phyloP scores from a whole-genome alignment of 2,113 vertebrate genomes.

The Lampris incognitus region DNA sequence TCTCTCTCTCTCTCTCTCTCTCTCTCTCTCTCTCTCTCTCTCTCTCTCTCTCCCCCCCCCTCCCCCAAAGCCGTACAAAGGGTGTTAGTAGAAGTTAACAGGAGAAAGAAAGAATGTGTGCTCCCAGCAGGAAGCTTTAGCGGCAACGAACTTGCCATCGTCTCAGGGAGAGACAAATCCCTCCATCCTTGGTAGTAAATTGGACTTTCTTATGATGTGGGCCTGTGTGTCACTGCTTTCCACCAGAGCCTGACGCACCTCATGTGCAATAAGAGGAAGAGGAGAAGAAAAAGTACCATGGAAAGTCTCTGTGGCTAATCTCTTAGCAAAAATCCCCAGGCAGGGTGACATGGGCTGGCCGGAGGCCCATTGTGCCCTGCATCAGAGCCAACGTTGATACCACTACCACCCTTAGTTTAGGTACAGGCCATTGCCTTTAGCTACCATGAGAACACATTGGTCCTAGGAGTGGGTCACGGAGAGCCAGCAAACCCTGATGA shows the following conservation, averaged over 20 bases:
- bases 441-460: slow-evolving; percentile 49
- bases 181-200: slow-evolving; percentile 43
- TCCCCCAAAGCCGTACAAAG: not conserved
- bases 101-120: slow-evolving; percentile 18
- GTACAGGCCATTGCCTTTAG: slow-evolving; percentile 15
- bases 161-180: slow-evolving; percentile 43
- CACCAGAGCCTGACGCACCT: slow-evolving; percentile 68
- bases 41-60: too few species aligned
- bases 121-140: slow-evolving; percentile 26
- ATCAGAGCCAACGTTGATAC: slow-evolving; percentile 45
- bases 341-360: slow-evolving; percentile 41
- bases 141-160: slow-evolving; percentile 31
- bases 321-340: slow-evolving; percentile 51
- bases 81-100: slow-evolving; percentile 27
- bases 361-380: slow-evolving; percentile 50
- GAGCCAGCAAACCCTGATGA: slow-evolving; percentile 52
- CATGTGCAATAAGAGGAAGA: slow-evolving; percentile 45
- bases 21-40: too few species aligned
- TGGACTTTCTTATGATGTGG: slow-evolving; percentile 65
- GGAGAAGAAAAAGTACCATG: slow-evolving; percentile 22
- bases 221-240: slow-evolving; percentile 62
- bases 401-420: slow-evolving; percentile 46
- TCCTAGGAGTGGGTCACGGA: slow-evolving; percentile 63
- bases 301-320: slow-evolving; percentile 56
- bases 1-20: too few species aligned